A percentile compares a stretch with the other conserved stretches of the same genome.
phyloP scores from a whole-genome alignment of 2,113 vertebrate genomes.

The Spheniscus mendiculus region DNA sequence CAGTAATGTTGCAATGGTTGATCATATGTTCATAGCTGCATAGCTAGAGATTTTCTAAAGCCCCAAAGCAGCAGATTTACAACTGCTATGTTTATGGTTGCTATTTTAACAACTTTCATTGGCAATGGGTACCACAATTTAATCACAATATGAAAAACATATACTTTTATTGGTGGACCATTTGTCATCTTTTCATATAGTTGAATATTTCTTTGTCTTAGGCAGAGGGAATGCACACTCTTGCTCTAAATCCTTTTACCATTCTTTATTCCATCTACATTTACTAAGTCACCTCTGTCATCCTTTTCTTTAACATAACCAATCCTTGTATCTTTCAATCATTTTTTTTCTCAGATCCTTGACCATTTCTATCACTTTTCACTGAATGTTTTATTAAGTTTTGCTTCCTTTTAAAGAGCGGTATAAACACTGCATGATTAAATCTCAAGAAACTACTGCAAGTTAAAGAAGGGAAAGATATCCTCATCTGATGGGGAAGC shows the following conservation, averaged over 20 bases:
- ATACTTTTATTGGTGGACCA: not conserved
- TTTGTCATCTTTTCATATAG: not conserved
- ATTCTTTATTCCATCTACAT: not conserved
- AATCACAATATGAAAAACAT: not conserved
- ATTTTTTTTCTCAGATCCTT: not conserved
- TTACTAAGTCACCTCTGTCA: not conserved
- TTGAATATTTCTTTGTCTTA: not conserved
- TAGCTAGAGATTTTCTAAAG: not conserved
- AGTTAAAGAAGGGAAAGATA: not conserved
- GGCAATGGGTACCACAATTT: not conserved
- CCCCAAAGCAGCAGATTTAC: not conserved
- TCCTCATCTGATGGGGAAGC: not conserved
- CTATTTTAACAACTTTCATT: not conserved
- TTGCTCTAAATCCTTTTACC: not conserved
- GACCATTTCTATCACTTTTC: not conserved
- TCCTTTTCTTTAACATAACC: not conserved
- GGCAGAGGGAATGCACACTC: not conserved
- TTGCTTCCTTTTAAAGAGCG: not conserved
- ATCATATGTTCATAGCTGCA: not conserved
- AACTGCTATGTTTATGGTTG: not conserved
- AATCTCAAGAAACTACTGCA: not conserved
- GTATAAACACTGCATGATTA: not conserved
- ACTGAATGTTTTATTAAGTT: not conserved
- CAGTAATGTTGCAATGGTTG: accelerated
- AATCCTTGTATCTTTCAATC: not conserved